A percentile compares a stretch with the other conserved stretches of the same genome.
phyloP scores from a whole-genome alignment of 2,797 vertebrate species.

The Graptemys geographica region DNA sequence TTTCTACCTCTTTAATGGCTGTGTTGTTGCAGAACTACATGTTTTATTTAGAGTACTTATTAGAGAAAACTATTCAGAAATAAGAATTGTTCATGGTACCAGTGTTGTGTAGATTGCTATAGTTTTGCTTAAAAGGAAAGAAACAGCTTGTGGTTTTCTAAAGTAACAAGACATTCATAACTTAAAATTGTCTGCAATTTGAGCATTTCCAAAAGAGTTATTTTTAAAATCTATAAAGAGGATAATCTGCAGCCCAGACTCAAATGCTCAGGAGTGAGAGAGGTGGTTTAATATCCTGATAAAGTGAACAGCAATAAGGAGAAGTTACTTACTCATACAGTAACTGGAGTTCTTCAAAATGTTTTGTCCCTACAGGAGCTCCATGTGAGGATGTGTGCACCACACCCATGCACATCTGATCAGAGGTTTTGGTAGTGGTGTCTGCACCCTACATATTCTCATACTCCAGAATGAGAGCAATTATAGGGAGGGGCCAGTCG shows the following conservation, averaged over 20 bases:
- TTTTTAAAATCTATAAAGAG: not conserved
- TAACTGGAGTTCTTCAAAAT: too few relatives aligned
- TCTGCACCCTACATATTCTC: too few relatives aligned
- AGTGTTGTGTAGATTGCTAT: not conserved
- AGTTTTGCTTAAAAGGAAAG: not conserved
- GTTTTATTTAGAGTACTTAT: slow-evolving; percentile 8
- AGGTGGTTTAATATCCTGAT: not conserved
- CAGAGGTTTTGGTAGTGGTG: too few relatives aligned
- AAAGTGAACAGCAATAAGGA: not conserved
- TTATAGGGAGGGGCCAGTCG: too few relatives aligned
- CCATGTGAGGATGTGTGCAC: too few relatives aligned
- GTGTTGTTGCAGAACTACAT: not conserved
- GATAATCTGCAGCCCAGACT: not conserved
- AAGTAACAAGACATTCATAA: not conserved
- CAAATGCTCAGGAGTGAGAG: not conserved
- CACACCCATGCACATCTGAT: too few relatives aligned
- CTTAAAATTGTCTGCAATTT: not conserved
- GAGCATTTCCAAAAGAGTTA: not conserved
- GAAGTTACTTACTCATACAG: too few relatives aligned
- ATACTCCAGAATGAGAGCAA: too few relatives aligned
- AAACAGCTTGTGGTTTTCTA: not conserved
- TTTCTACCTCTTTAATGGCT: not conserved
- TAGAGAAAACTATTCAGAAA: not conserved
- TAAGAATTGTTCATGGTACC: not conserved
- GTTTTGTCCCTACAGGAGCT: too few relatives aligned